A percentile compares a stretch with the other conserved stretches of the same genome.
phyloP scores from a whole-genome alignment of 2,113 vertebrate genomes.

The Rhombomys opimus region DNA sequence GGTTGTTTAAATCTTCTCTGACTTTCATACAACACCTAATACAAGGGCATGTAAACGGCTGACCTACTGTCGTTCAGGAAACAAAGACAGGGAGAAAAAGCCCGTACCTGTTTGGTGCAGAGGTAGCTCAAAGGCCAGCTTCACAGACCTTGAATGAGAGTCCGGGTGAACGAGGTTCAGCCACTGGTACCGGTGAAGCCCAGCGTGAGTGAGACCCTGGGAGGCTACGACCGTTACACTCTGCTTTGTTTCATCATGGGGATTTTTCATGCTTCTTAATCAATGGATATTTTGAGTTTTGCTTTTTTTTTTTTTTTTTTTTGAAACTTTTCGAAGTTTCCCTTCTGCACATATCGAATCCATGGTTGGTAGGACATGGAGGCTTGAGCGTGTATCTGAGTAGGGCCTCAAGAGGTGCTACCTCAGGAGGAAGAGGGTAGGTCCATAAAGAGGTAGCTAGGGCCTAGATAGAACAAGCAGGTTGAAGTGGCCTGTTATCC shows the following conservation, averaged over 20 bases:
- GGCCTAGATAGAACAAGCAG: not conserved
- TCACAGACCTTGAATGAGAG: not conserved
- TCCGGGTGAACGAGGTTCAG: not conserved
- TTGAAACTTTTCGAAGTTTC: not conserved
- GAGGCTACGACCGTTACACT: not conserved
- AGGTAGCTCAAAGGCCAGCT: not conserved
- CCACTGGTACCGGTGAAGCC: too few relatives aligned
- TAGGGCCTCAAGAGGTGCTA: not conserved
- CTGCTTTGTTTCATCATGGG: not conserved
- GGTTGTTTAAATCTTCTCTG: not conserved
- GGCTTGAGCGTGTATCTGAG: not conserved
- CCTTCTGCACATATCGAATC: not conserved
- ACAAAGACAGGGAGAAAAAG: not conserved
- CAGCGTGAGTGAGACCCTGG: accelerated
- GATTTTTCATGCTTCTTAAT: not conserved
- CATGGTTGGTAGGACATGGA: not conserved
- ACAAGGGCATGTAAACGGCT: not conserved
- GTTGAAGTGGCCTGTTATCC: not conserved
- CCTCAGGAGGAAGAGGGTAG: not conserved
- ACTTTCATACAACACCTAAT: not conserved
- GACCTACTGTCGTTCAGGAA: not conserved
- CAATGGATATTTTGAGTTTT: not conserved
- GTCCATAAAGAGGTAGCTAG: too few relatives aligned
- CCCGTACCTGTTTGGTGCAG: not conserved
- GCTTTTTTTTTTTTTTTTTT: not conserved